Conservation (phyloP, 35 echinoderm and acorn worm genomes). For the Amphiura filiformis region DNA sequence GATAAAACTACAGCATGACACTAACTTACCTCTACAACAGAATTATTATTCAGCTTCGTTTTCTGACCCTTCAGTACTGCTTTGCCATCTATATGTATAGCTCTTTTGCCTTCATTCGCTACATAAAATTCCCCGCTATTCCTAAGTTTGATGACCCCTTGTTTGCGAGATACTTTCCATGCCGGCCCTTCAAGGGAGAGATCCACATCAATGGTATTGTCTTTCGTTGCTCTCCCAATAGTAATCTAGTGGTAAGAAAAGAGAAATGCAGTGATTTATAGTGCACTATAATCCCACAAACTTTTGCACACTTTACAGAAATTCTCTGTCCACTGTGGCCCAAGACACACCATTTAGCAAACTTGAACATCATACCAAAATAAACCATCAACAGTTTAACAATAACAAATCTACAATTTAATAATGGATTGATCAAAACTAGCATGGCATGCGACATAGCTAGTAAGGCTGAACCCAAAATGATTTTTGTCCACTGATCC, state of each 20-base stretch:
- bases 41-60: constrained; percentile 86
- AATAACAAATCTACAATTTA: too few species aligned
- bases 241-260: constrained; percentile 62
- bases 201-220: constrained; percentile 90
- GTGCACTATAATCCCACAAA: not conserved
- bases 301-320: too few species aligned
- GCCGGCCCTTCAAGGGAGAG: constrained; percentile 88
- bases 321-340: too few species aligned
- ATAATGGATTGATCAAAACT: too few species aligned
- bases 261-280: not conserved
- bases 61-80: constrained; percentile 69
- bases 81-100: constrained; percentile 92
- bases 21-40: constrained; percentile 84
- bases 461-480: too few species aligned
- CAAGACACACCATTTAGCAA: not conserved
- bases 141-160: constrained; percentile 88
- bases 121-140: constrained; percentile 98
- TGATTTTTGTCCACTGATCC: too few species aligned
- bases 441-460: too few species aligned
- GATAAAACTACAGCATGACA: too few species aligned
- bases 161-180: constrained; percentile 85
- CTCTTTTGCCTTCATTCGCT: constrained; percentile 91
- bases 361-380: too few species aligned
- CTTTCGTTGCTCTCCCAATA: constrained; percentile 70
- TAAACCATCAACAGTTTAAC: too few species aligned